Conservation (phyloP, 2,888 invertebrate species). For the Heterodera filipjevi region DNA sequence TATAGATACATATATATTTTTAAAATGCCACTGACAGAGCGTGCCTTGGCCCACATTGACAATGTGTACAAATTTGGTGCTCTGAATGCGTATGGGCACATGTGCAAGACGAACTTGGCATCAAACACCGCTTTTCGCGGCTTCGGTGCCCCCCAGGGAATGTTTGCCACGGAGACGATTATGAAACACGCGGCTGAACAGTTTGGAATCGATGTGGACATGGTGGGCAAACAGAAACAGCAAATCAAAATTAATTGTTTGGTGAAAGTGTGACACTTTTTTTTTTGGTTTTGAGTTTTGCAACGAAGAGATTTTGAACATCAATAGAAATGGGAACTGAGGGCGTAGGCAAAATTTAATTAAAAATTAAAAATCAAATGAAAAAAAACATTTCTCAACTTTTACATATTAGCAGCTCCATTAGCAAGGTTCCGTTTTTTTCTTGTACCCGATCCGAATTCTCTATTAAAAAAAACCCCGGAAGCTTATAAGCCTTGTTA, state of each 20-base stretch:
- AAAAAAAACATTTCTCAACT: too few relatives aligned
- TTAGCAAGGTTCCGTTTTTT: too few relatives aligned
- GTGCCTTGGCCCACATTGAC: slow-evolving; percentile 82
- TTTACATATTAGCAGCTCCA: too few relatives aligned
- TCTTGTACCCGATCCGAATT: too few relatives aligned
- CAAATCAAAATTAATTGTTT: too few relatives aligned
- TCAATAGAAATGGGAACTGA: too few relatives aligned
- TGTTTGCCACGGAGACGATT: slow-evolving; percentile 82
- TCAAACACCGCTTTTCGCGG: slow-evolving; percentile 92
- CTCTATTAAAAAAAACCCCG: too few relatives aligned
- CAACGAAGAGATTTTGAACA: too few relatives aligned
- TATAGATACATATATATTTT: slow-evolving; percentile 29
- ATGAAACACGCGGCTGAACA: slow-evolving; percentile 76
- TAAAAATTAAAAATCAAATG: too few relatives aligned
- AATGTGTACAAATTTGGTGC: slow-evolving; percentile 82
- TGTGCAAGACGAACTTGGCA: slow-evolving; percentile 84
- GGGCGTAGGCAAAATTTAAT: too few relatives aligned
- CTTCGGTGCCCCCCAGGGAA: slow-evolving; percentile 85
- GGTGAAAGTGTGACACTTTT: background rate
- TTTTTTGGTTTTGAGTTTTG: too few relatives aligned
- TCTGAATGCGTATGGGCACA: slow-evolving; percentile 73
- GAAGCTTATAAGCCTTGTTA: too few relatives aligned
- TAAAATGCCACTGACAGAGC: slow-evolving; percentile 76
- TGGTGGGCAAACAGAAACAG: slow-evolving; percentile 33
- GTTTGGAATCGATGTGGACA: slow-evolving; percentile 50